Base-by-base conservation (phyloP, 1,140 invertebrate species). In the Diabrotica virgifera region DNA sequence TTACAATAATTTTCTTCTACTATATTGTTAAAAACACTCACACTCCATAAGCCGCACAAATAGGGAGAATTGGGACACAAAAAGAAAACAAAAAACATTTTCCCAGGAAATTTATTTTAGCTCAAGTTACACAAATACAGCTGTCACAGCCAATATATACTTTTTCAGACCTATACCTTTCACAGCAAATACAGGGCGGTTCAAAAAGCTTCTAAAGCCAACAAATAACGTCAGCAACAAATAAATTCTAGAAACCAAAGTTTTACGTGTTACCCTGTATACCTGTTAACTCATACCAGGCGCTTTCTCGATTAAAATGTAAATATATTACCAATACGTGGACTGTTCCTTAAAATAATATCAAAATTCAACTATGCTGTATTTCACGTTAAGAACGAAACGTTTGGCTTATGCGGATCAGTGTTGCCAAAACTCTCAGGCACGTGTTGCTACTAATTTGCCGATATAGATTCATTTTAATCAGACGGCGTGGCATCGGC, bases 101-200 rank as follows among this genome's bases (percentile, higher is more conserved):
- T 54, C 52, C 52, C 52, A 54, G 52, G 12, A 54, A 54, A 54
- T 54, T 54, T 54, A 54, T 54, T 54, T 54, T 13, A 12, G 52
- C 52, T 54, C 52, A 54, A 54, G 24, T 46, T 54, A 54, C 52
- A 54, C 24, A 54, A 54, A 54, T 54, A 54, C 52, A 54, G 52
- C 52, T 54, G 7, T 54, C 52, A 54, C 52, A 54, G 52, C 52
- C 52, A 54, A 54, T 54, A 54, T 54, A 54, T 54, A 54, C 5
- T 54, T 54, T 53, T 54, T 46, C 40, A 46, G 40, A 46, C 40
- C 40, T 46, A 46, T 46, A 46, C 40, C 40, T 46, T 46, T n/a
- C 40, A 46, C n/a, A 46, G 40, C 40, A 46, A 46, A 10, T 10
- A 46, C 40, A 46, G 40, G 40, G 40, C n/a, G 8, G 8, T 46